Evolutionary conservation across 2,113 vertebrate genomes (phyloP).

Genomic region (Atlantisia rogersi): DNA sequence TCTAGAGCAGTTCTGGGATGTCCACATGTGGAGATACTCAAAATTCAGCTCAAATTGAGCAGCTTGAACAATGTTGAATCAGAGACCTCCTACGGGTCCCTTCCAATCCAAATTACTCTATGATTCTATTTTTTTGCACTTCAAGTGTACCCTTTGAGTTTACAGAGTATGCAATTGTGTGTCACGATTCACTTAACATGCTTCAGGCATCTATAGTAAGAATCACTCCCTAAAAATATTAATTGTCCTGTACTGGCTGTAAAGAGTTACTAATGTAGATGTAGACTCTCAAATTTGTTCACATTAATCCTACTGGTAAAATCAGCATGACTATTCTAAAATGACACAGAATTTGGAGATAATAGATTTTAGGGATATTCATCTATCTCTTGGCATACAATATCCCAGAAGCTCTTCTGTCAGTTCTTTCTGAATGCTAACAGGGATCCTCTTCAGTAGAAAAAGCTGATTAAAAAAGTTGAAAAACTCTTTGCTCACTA

Average conservation of each 20-base stretch:
- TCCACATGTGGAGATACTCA: neutral
- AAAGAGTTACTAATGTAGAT: fast-evolving
- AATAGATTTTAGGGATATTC: neutral
- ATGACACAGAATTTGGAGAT: neutral
- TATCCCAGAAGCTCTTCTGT: neutral
- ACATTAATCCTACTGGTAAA: neutral
- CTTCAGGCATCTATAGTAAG: neutral
- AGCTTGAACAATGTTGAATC: neutral
- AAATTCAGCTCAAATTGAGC: neutral
- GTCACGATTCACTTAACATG: neutral
- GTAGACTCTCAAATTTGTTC: neutral
- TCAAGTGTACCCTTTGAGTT: neutral
- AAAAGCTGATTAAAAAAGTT: neutral
- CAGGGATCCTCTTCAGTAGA: neutral
- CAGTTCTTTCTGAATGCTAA: neutral
- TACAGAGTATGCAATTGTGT: neutral
- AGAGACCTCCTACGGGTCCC: neutral
- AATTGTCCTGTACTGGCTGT: neutral
- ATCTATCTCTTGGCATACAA: neutral
- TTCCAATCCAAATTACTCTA: neutral
- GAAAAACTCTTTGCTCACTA: neutral
- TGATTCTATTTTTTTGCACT: neutral
- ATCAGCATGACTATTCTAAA: neutral
- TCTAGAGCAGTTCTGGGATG: neutral
- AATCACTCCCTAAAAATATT: neutral